Evolutionary conservation across 2,797 vertebrate species (phyloP), one percentile per base, ranked within the genome.

Genomic region (Dryobates pubescens): DNA sequence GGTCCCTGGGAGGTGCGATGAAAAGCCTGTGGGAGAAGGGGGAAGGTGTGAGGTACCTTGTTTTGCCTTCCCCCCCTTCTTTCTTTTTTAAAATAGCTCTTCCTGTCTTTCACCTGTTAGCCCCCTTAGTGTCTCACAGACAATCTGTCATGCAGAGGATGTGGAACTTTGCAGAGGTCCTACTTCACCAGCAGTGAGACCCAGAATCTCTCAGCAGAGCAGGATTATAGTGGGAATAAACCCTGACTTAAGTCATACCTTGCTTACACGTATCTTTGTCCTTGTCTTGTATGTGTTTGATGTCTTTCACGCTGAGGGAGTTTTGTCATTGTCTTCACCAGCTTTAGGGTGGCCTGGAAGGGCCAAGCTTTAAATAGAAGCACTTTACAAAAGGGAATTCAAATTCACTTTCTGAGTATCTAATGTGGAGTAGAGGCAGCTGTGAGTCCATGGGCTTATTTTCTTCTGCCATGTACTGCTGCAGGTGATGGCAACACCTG

Each of bases 101-200:
- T 57, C 29, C 5, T 54, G 49, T 72, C 27, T 93, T 89, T 70
- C 8, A 56, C 79, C 73, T 76, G 24, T 92, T 88, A 91, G 65
- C 6, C 6, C 49, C 30, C 76, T 78, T 74, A 81, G 36, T 62
- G 17, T 79, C 47, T 75, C 12, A 13, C 75, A 69, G 45, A 29
- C 23, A 38, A 41, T 65, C 78, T 88, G 93, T 86, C 2, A 3
- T 61, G 61, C 84, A 95, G 92, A 95, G 92, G 59, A 86, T 95
- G 82, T 63, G n/a, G 67, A 90, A 67, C 81, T 70, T 82, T 87
- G 65, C 57, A 91, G 64, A 90, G 58, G 30, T 88, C 69, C 59
- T 95, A 0, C 63, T 88, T 91, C 74, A 73, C 57, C 76, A 51
- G 78, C 89, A 86, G n/a, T 17, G 70, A 51, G 71, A 74, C 26